Conservation (phyloP, 2,113 vertebrate species). For the Cricetomys ansorgei region DNA sequence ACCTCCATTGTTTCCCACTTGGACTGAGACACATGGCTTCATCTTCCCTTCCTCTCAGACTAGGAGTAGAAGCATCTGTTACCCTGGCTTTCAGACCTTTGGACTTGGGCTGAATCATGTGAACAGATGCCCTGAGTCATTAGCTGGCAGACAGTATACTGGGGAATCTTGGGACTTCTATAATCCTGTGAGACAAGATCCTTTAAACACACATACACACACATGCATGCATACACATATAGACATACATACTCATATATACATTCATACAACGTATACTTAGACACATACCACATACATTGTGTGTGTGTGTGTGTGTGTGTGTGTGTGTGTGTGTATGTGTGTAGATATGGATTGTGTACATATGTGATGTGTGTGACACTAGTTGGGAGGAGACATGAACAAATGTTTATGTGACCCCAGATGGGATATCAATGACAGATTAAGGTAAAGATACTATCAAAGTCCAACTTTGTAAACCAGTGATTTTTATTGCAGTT, state of each 20-base stretch:
- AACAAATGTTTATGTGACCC: neutral
- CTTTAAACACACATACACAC: neutral
- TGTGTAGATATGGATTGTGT: no score
- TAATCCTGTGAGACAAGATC: neutral
- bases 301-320: neutral
- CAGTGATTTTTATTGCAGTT: neutral
- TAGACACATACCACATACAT: neutral
- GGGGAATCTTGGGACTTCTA: neutral
- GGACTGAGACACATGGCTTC: neutral
- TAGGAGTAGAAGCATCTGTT: neutral
- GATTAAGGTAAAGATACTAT: neutral
- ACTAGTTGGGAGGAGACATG: neutral
- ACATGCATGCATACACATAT: neutral
- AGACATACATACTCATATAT: neutral
- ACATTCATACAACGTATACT: neutral
- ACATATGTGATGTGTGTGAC: neutral
- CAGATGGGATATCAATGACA: neutral
- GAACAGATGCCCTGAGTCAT: neutral
- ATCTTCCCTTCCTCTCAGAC: neutral
- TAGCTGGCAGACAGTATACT: neutral
- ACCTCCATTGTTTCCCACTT: neutral
- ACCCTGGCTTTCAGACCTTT: neutral
- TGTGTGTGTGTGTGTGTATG: neutral
- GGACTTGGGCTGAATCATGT: neutral
- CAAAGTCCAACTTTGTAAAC: neutral